Base-by-base conservation (phyloP, 2,797 vertebrate genomes). In the Allobates femoralis region DNA sequence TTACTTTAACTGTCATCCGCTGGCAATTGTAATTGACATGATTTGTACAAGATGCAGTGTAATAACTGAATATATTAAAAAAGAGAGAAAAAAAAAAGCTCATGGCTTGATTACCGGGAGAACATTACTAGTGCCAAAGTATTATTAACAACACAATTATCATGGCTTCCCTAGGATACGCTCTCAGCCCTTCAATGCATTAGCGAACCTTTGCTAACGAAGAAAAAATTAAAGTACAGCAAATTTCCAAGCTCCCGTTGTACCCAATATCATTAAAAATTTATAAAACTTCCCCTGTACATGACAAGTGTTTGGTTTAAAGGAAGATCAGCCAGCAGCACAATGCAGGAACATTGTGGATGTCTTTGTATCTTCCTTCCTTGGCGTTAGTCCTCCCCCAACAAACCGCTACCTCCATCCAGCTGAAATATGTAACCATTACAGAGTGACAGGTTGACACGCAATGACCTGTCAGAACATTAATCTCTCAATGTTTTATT, bases 251-350 rank as follows among this genome's bases (percentile, higher is more conserved):
- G 97, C 95, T 93, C 92, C 93, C 94, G 94, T 97, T 96, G 95
- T 96, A 95, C 94, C 95, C 95, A 92, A 94, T 95, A 95, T 96
- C 96, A 97, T 99, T 98, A 99, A 99, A 98, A 96, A 97, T 98
- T 95, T 96, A 99, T 98, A 96, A 93, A 96, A 96, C 95, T 95
- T 95, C 95, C 95, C 93, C 93, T 93, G 94, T 94, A 94, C 94
- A 94, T 96, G 96, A 96, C 94, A 96, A 96, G 96, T 95, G 95
- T 95, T 96, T 96, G 96, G 95, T 96, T 94, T 95, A 93, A 94
- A 95, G 94, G 94, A 95, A 95, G 94, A 96, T 93, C 91, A 94
- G 94, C 93, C 92, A 92, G 93, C 94, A 96, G 95, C 94, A 92
- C 93, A 93, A 89, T 93, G 91, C 90, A 93, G 92, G 92, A 93